These are phyloP conservation scores for Drosophila aldrichi DNA, from an alignment of 2,888 invertebrate genomes.

Conservation along the genomic window DNA sequence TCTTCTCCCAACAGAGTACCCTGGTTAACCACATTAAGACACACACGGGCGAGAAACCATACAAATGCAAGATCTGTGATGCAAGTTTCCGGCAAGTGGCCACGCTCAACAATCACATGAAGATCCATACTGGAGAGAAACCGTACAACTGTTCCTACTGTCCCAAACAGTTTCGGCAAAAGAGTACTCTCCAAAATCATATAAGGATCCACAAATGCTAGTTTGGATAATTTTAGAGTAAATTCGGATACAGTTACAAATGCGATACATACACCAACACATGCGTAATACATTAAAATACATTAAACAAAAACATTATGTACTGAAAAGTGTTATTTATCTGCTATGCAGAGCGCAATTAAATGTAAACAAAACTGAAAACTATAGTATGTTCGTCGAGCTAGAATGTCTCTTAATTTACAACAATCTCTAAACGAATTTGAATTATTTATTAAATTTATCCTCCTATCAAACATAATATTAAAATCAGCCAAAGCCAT, in stretches of 20 bases:
- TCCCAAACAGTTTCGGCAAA: conserved; percentile 29
- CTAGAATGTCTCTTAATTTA: neutral
- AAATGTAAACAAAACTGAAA: conserved; percentile 6
- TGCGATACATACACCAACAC: conserved; percentile 3
- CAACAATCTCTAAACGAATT: neutral
- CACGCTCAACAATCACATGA: conserved; percentile 37
- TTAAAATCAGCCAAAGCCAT: neutral
- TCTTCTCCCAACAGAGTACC: conserved; percentile 34
- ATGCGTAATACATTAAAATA: conserved; percentile 11
- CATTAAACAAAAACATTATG: conserved; percentile 6
- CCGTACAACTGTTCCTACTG: conserved; percentile 41
- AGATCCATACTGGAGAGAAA: conserved; percentile 33
- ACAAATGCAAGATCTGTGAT: conserved; percentile 41
- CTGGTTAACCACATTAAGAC: conserved; percentile 33
- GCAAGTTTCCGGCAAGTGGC: conserved; percentile 35
- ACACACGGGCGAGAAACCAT: conserved; percentile 35
- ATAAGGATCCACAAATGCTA: conserved; percentile 30
- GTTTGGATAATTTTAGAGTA: conserved; percentile 5
- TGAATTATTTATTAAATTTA: neutral
- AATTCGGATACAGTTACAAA: conserved; percentile 14
- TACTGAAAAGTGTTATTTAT: conserved; percentile 22
- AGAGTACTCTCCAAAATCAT: conserved; percentile 35
- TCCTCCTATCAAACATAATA: neutral
- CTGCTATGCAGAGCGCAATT: conserved; percentile 27
- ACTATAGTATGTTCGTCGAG: neutral